Evolutionary conservation across 2,888 invertebrate genomes (phyloP).

Genomic region (Hedya salicella): DNA sequence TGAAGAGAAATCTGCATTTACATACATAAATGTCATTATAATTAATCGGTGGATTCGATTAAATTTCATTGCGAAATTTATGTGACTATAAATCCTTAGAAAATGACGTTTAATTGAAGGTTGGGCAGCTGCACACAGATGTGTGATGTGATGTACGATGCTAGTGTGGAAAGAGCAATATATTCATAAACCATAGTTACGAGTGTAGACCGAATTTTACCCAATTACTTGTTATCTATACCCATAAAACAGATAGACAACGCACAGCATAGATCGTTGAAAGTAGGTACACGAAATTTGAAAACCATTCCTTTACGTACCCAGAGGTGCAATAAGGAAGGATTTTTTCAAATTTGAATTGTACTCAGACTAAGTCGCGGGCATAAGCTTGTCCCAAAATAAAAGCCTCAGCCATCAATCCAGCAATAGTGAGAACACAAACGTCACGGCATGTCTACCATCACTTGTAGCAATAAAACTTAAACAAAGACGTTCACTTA

Average conservation of each 20-base stretch:
- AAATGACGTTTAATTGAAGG: conserved; percentile 29
- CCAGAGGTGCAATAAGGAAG: too few species aligned
- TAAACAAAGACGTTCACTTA: not conserved
- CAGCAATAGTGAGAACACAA: not conserved
- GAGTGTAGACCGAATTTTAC: not conserved
- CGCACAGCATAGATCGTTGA: too few species aligned
- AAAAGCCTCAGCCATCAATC: too few species aligned
- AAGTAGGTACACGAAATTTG: too few species aligned
- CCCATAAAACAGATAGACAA: too few species aligned
- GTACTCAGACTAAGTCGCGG: too few species aligned
- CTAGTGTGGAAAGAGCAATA: not conserved
- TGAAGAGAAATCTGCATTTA: conserved; percentile 22
- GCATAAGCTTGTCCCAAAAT: too few species aligned
- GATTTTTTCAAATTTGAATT: too few species aligned
- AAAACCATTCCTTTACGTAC: too few species aligned
- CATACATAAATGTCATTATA: conserved; percentile 36
- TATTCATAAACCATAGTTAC: not conserved
- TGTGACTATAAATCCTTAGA: conserved; percentile 24
- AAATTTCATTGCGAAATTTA: conserved; percentile 24
- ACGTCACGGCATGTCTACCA: not conserved
- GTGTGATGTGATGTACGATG: not conserved
- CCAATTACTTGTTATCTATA: too few species aligned
- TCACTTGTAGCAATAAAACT: conserved; percentile 1
- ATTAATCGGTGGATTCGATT: conserved; percentile 22
- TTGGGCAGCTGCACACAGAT: not conserved